Base-by-base conservation (phyloP, 2,113 vertebrate species). In the Pavo muticus region DNA sequence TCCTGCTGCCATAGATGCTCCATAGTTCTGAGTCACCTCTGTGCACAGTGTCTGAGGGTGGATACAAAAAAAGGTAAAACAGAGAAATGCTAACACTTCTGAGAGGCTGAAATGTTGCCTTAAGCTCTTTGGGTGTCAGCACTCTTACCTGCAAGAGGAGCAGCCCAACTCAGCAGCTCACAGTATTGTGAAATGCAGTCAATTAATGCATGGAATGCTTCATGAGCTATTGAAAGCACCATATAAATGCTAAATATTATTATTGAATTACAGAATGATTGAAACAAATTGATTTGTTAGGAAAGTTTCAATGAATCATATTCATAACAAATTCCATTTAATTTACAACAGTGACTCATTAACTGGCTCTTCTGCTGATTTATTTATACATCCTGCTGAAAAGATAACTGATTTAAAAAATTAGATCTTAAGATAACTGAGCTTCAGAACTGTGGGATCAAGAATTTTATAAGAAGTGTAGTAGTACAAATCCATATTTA, bases 211-310 rank as follows among this genome's bases (percentile, higher is more conserved):
- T 65, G 40, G 25, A 21, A 96, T 90, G 80, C 73, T 86, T 91
- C n/a, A 56, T 59, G 60, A 93, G 64, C 57, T 83, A 54, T 71
- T 75, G 83, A 80, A 95, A 91, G 71, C 72, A 84, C n/a, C 44
- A 75, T 42, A 84, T n/a, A 94, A 84, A 83, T 80, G 68, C 67
- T 94, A 87, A 94, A 88, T 93, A 84, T 77, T 86, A 75, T 93
- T 91, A 94, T 37, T 85, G 81, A 92, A 89, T 95, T 95, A 91
- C 40, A 79, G 77, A 54, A 16, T 82, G 91, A 92, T 96, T 91
- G 84, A 93, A 91, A 91, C 91, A 91, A 83, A 80, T 92, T 87
- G 86, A 94, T 97, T 95, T 94, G 87, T 91, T 90, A 76, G 68
- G 40, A 86, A 76, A 81, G 54, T 63, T 90, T 91, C 65, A 69